A percentile compares a stretch with the other conserved stretches of the same genome.
phyloP scores from a whole-genome alignment of 2,888 invertebrate genomes.

The Acleris emargana region DNA sequence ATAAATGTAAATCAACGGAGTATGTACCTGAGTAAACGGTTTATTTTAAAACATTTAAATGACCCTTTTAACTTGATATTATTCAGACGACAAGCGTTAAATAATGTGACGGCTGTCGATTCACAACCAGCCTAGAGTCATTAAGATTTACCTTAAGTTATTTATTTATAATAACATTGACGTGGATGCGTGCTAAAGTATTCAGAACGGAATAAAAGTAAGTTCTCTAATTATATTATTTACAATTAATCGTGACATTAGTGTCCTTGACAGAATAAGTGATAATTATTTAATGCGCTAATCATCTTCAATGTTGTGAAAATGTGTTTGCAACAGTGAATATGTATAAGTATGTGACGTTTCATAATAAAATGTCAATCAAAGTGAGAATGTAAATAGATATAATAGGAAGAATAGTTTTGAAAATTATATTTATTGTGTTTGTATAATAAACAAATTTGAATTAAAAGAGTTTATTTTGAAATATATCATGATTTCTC shows the following conservation, averaged over 20 bases:
- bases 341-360: slow-evolving; percentile 45
- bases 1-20: not conserved
- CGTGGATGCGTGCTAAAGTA: slow-evolving; percentile 48
- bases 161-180: slow-evolving; percentile 64
- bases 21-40: slow-evolving; percentile 26
- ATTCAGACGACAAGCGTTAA: not conserved
- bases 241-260: slow-evolving; percentile 10
- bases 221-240: slow-evolving; percentile 6
- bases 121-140: slow-evolving; percentile 63
- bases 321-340: slow-evolving; percentile 76
- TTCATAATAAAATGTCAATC: slow-evolving; percentile 29
- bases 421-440: slow-evolving; percentile 64
- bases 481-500: no score
- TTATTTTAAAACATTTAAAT: slow-evolving; percentile 7
- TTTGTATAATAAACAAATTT: slow-evolving; percentile 57
- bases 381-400: slow-evolving; percentile 48
- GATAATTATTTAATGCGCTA: slow-evolving; percentile 38
- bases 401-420: slow-evolving; percentile 40
- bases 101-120: slow-evolving; percentile 18
- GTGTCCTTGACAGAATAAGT: slow-evolving; percentile 29
- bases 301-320: slow-evolving; percentile 72
- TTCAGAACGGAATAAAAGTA: slow-evolving; percentile 28
- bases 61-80: no score
- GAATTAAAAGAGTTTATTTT: slow-evolving; percentile 37
- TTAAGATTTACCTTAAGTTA: slow-evolving; percentile 72